Conservation (phyloP, 2,888 invertebrate genomes). For the Rhogogaster chlorosoma region DNA sequence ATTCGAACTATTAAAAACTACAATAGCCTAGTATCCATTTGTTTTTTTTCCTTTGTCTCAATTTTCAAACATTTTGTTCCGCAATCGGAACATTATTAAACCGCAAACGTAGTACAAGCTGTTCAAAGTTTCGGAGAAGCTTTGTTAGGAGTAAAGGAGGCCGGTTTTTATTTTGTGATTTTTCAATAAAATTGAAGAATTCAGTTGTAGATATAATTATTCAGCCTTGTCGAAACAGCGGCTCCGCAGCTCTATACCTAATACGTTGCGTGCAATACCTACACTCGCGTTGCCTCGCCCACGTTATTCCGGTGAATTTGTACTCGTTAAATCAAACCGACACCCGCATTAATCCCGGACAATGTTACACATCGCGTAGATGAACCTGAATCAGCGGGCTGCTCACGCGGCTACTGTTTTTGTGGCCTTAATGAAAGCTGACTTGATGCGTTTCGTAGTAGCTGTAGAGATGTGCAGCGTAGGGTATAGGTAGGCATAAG, state of each 20-base stretch:
- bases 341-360: conserved; percentile 26
- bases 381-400: conserved; percentile 12
- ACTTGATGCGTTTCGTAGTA: conserved; percentile 34
- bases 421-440: conserved; percentile 16
- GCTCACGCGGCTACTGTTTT: conserved; percentile 38
- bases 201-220: neutral
- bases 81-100: neutral
- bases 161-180: neutral
- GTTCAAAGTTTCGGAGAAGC: neutral
- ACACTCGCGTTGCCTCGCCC: neutral
- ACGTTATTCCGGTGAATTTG: conserved; percentile 13
- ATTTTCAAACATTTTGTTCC: neutral
- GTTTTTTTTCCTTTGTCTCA: neutral
- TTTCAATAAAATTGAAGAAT: neutral
- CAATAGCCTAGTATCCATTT: neutral
- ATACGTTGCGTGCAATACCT: too few relatives aligned
- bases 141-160: neutral
- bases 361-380: conserved; percentile 26
- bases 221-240: conserved; percentile 3
- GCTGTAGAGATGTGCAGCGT: neutral
- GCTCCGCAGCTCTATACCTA: neutral
- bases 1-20: neutral
- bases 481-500: neutral
- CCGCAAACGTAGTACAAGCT: neutral
- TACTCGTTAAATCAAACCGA: conserved; percentile 40